phyloP scores from a whole-genome alignment of 2,888 invertebrate genomes.

The Tyria jacobaeae region DNA sequence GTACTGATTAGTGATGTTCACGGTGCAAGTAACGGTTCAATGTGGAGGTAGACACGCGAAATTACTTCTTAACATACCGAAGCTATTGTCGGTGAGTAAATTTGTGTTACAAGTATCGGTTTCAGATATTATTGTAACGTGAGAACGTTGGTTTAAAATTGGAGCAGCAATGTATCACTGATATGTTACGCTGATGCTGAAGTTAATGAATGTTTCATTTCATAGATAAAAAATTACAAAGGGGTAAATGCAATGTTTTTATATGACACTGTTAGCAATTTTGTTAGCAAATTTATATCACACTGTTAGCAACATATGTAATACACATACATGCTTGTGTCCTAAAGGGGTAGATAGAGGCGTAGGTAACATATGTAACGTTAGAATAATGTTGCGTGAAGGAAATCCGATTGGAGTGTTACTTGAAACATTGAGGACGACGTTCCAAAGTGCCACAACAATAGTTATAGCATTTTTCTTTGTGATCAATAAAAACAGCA shows the following conservation, averaged over 20 bases:
- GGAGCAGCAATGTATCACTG: constrained; percentile 41
- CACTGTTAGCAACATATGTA: too few species aligned
- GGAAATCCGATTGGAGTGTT: too few species aligned
- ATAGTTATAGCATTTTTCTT: constrained; percentile 13
- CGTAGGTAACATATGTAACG: too few species aligned
- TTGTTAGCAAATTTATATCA: too few species aligned
- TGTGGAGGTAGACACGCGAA: constrained; percentile 53
- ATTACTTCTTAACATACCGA: constrained; percentile 60
- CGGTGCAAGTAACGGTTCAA: constrained; percentile 65
- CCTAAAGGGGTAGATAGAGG: too few species aligned
- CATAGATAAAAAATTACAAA: too few species aligned
- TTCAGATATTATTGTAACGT: constrained; percentile 47
- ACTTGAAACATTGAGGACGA: constrained; percentile 6
- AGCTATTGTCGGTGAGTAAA: constrained; percentile 53
- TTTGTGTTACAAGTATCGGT: constrained; percentile 40
- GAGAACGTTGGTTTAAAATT: constrained; percentile 36
- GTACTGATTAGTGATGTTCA: constrained; percentile 54
- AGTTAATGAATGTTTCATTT: too few species aligned
- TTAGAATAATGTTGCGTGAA: too few species aligned
- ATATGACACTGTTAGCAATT: too few species aligned
- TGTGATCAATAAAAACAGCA: constrained; percentile 27
- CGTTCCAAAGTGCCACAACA: constrained; percentile 26
- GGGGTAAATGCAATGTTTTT: too few species aligned
- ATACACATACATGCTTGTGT: too few species aligned
- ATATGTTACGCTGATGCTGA: constrained; percentile 31